Conservation (phyloP, 2,888 invertebrate species). For the Hetaerina titia region DNA sequence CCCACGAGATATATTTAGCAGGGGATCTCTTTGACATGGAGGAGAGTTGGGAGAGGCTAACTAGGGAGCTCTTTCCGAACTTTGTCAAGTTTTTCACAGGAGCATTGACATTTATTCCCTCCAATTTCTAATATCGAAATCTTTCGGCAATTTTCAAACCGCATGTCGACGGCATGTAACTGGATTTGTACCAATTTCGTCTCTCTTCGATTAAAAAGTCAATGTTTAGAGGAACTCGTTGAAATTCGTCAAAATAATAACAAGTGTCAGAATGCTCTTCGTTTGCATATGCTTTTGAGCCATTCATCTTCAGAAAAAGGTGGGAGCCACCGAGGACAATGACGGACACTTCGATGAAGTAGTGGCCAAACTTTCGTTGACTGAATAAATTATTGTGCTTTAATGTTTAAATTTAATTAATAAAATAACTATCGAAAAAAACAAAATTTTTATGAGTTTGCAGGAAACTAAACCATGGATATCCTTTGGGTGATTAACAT, state of each 20-base stretch:
- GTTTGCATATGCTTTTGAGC: no score
- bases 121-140: background rate
- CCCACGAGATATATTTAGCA: background rate
- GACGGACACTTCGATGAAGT: no score
- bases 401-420: no score
- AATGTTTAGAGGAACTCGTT: background rate
- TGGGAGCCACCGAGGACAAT: no score
- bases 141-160: background rate
- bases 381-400: no score
- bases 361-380: no score
- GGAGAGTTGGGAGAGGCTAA: background rate
- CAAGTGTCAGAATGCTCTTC: no score
- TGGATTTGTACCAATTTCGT: background rate
- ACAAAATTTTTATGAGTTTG: no score
- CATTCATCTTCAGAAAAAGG: no score
- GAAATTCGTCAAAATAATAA: background rate
- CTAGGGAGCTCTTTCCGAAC: background rate
- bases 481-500: no score
- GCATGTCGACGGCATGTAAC: background rate
- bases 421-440: no score
- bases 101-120: background rate
- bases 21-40: background rate
- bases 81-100: background rate
- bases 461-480: no score
- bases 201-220: background rate